Evolutionary conservation across 2,888 invertebrate species (phyloP), one percentile per base, ranked within the genome.

Genomic region (Cheiracanthium punctorium): DNA sequence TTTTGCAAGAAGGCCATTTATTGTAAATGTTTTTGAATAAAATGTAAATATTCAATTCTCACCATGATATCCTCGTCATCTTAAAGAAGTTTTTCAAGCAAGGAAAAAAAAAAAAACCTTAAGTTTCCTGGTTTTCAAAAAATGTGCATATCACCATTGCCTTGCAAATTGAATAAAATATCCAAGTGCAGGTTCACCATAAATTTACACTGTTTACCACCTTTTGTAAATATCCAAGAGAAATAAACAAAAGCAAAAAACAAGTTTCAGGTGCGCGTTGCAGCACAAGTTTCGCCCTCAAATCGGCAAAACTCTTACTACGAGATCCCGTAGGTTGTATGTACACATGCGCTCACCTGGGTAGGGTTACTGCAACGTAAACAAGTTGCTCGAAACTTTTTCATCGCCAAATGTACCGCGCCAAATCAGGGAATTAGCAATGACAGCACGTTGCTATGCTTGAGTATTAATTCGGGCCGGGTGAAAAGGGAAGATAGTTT

Each of bases 291-390:
- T 58, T 58, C 58, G 24, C 58, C 58, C 58, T 20, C 24, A 58
- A 24, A 58, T 58, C 58, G 24, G 58, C 74, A 52, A 65, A 69
- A 48, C 69, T 24, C 81, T 52, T 64, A 75, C 81, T 81, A 81
- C 74, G 29, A 48, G 71, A 71, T 24, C 41, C 65, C 79, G 41
- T 32, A 52, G 41, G 67, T 64, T 64, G 75, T 81, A 70, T 75
- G 74, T 81, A 81, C 81, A 81, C 81, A 70, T 69, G 75, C 81
- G 81, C 33, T 81, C 58, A 75, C 74, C 81, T 81, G 74, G 28
- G 33, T 37, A 75, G 69, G 81, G 81, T 81, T 81, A 52, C 81
- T 58, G 20, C 28, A 52, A 30, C 37, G 37, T 64, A 65, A 75
- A 73, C 73, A 81, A 75, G 41, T 70, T 74, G 33, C n/a, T 65